These are phyloP conservation scores for Andrena trimmerana DNA, from an alignment of 2,888 invertebrate genomes.

Conservation along the genomic window DNA sequence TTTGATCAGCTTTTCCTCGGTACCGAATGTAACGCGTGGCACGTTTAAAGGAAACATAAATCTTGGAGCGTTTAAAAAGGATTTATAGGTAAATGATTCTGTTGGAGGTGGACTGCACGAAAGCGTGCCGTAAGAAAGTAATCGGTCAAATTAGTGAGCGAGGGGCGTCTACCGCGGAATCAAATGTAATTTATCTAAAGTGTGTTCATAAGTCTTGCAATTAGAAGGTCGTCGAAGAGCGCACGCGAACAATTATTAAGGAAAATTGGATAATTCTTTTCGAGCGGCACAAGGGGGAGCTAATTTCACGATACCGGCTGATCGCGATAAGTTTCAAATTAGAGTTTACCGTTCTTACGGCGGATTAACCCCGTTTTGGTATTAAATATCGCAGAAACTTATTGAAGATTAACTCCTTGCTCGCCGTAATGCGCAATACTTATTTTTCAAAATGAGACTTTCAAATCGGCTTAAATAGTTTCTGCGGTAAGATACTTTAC, in stretches of 20 bases:
- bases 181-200: constrained; percentile 42
- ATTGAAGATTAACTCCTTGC: no score
- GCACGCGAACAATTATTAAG: constrained; percentile 41
- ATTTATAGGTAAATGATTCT: background rate
- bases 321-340: constrained; percentile 29
- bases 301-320: constrained; percentile 19
- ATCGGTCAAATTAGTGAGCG: constrained; percentile 23
- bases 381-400: constrained; percentile 1
- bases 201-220: constrained; percentile 41
- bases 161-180: constrained; percentile 18
- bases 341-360: background rate
- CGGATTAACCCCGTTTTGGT: background rate
- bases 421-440: no score
- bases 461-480: no score
- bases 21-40: no score
- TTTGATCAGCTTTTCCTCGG: no score
- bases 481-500: background rate
- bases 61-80: background rate
- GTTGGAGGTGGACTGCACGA: background rate
- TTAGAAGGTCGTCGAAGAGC: constrained; percentile 42
- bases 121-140: constrained; percentile 1
- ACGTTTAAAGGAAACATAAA: background rate
- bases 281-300: background rate
- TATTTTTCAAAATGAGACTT: no score
- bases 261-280: constrained; percentile 50